Evolutionary conservation across 2,797 vertebrate genomes (phyloP), one percentile per base, ranked within the genome.

Genomic region (Dendrocincla fuliginosa): DNA sequence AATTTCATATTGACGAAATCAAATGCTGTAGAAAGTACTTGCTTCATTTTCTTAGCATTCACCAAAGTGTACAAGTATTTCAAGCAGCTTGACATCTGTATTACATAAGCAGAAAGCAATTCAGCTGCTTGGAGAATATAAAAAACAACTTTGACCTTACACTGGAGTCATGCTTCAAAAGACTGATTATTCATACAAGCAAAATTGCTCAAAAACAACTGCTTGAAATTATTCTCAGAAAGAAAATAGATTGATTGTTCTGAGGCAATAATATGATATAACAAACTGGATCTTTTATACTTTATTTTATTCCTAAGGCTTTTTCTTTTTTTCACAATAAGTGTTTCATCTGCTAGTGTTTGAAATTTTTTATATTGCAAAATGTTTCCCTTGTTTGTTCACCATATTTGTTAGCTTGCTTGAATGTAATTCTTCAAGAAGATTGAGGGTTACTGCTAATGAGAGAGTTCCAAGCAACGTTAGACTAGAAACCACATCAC

Each of bases 81-180:
- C 94, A 95, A 89, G 61, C 90, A 91, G 93, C 87, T 94, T 95
- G 93, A 97, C 96, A 97, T 97, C 87, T 97, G 92, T 96, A 97
- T 97, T 96, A 97, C 97, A 97, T 97, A 97, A 97, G 93, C 93
- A 94, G 87, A 94, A 65, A 97, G 94, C 61, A 96, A 97, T 97
- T 95, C 95, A 95, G 76, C 89, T 96, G 94, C 94, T 95, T 94
- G 73, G 68, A 94, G 95, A 95, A 93, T 27, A 96, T 80, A 96
- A 97, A 96, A 97, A 97, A 97, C 95, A 97, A 96, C 95, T 94
- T 91, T 97, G 97, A 97, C 96, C 96, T 97, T 92, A 96, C 93
- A 89, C 25, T 97, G 81, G 85, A 97, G 93, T 91, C 95, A 89
- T 87, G 93, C 84, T 95, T 95, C 86, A 95, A 96, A 95, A 95